Base-by-base conservation (phyloP, 1,140 invertebrate genomes). In the Cheumatopsyche charites region DNA sequence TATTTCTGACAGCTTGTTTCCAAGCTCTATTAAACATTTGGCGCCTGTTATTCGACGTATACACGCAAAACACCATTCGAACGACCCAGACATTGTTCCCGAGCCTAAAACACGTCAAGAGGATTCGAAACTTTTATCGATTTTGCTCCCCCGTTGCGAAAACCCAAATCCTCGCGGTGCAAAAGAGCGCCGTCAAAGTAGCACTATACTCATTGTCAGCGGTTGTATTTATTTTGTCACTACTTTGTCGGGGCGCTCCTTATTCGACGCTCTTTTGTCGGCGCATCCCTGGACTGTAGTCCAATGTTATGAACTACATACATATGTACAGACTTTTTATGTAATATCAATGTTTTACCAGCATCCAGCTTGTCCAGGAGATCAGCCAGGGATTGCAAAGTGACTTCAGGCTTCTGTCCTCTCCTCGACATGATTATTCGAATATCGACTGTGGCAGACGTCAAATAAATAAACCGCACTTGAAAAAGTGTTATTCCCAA, bases 1-100 rank as follows among this genome's bases (percentile, higher is more conserved):
- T 68, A 68, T 68, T 68, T 68, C 21, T 7, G 66, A 68, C 66
- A 55, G 47, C 66, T 43, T 43, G 66, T 68, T 68, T 68, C 47
- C 45, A 49, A 47, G 41, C 62, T 58, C 55, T 58, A 58, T 58
- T 58, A 58, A 58, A 58, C 55, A 58, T 58, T 58, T 58, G 55
- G 55, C 55, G 55, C 55, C 55, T 58, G 55, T 58, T 58, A 58
- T 58, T 58, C 55, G 9, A 58, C 55, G 21, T 58, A 58, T 58
- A 58, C 55, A 58, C 55, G 12, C 19, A 58, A 52, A 52, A 45
- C 43, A n/a, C 13, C 17, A 2, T 45, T 15, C 43, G 17, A 45
- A 17, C 47, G 47, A 52, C 19, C 19, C 19, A 7, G 19, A 17
- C 47, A 52, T 17, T 52, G 47, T 52, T 52, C 47, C n/a, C 19